These are phyloP conservation scores for Phoenicopterus ruber DNA, from an alignment of 2,113 vertebrate genomes.

Conservation along the genomic window DNA sequence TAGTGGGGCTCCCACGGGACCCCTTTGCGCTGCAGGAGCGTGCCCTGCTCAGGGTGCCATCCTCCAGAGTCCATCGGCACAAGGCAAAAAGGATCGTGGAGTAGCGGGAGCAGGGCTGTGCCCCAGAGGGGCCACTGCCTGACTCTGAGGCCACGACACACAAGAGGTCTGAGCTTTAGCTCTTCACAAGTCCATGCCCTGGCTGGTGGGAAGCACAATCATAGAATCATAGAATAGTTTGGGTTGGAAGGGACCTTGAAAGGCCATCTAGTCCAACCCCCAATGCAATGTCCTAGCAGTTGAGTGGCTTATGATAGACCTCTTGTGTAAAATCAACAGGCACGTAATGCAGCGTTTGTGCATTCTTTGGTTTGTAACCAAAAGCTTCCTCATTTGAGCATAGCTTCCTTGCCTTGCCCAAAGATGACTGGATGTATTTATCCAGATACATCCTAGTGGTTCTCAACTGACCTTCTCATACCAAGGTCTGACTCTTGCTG, in stretches of 20 bases:
- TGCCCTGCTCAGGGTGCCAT: neutral
- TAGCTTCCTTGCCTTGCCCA: neutral
- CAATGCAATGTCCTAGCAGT: neutral
- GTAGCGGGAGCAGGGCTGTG: neutral
- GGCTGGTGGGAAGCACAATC: neutral
- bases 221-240: too few species aligned
- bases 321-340: neutral
- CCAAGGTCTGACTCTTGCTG: neutral
- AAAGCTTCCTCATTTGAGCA: neutral
- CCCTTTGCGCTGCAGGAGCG: neutral
- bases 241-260: too few species aligned
- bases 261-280: too few species aligned
- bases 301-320: neutral
- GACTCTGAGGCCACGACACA: neutral
- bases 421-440: neutral
- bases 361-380: neutral
- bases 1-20: neutral
- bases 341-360: neutral
- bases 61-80: accelerated
- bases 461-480: neutral
- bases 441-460: neutral
- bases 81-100: neutral
- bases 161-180: neutral
- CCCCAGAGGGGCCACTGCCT: neutral
- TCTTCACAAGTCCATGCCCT: neutral